phyloP scores from a whole-genome alignment of 2,797 vertebrate genomes.

The Meda fulgida region DNA sequence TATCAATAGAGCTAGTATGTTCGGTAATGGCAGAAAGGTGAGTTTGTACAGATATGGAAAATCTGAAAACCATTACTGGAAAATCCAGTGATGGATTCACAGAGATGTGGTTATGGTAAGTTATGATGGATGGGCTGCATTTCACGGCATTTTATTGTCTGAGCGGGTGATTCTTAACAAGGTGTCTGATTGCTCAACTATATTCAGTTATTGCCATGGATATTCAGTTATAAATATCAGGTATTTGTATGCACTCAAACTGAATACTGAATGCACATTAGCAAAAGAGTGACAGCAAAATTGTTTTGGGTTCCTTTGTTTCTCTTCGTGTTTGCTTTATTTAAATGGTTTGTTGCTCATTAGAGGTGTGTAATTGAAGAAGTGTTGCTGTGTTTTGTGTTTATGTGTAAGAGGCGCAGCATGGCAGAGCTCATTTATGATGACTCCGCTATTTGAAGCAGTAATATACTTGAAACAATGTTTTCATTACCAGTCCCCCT shows the following conservation, averaged over 20 bases:
- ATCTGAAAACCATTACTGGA: neutral
- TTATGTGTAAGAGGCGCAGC: neutral
- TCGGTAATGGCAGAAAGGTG: neutral
- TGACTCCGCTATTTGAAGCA: neutral
- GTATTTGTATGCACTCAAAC: neutral
- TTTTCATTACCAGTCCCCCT: slow-evolving; percentile 18
- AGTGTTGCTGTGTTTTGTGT: neutral
- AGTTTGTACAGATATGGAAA: neutral
- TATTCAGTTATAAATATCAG: neutral
- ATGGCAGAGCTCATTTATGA: neutral
- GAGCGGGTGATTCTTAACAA: neutral
- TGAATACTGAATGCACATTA: neutral
- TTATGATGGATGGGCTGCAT: neutral
- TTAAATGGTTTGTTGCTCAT: slow-evolving; percentile 8
- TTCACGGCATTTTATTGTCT: neutral
- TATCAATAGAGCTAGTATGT: neutral
- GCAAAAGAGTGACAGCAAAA: neutral
- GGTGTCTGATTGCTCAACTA: neutral
- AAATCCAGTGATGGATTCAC: neutral
- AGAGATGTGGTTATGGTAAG: neutral
- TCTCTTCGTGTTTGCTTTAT: neutral
- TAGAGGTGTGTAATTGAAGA: slow-evolving; percentile 5
- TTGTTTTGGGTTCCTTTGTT: neutral
- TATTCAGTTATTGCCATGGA: neutral
- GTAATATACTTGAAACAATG: neutral